These are phyloP conservation scores for Neotoma lepida DNA, from an alignment of 2,113 vertebrate genomes.

Conservation along the genomic window DNA sequence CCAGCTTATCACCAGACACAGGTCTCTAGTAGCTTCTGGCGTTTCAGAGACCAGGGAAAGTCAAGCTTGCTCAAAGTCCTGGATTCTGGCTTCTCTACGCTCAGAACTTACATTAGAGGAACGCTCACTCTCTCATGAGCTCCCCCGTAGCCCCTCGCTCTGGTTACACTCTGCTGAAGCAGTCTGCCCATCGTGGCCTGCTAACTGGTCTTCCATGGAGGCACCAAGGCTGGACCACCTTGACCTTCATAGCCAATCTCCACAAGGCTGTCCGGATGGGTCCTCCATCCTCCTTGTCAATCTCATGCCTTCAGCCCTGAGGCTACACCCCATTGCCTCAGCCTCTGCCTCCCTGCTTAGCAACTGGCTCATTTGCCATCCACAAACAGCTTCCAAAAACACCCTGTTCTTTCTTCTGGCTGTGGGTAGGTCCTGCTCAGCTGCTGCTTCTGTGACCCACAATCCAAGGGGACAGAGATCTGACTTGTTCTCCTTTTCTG, in stretches of 20 bases:
- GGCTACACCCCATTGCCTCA: background rate
- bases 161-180: background rate
- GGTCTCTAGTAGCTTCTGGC: background rate
- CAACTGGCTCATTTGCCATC: background rate
- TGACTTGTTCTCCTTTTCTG: background rate
- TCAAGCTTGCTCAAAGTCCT: background rate
- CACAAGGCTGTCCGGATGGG: background rate
- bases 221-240: background rate
- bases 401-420: background rate
- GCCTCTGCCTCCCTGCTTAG: background rate
- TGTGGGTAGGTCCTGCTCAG: background rate
- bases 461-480: background rate
- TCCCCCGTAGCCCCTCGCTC: background rate
- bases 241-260: background rate
- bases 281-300: background rate
- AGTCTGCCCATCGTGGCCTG: background rate
- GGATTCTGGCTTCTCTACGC: background rate
- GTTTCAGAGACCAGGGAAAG: background rate
- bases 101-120: conserved; percentile 21
- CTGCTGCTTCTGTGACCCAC: background rate
- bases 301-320: background rate
- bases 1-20: background rate
- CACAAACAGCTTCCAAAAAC: background rate
- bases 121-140: background rate
- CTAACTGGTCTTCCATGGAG: background rate